These are phyloP conservation scores for Coracias cyanogaster DNA, from an alignment of 2,797 vertebrate species.

Conservation along the genomic window DNA sequence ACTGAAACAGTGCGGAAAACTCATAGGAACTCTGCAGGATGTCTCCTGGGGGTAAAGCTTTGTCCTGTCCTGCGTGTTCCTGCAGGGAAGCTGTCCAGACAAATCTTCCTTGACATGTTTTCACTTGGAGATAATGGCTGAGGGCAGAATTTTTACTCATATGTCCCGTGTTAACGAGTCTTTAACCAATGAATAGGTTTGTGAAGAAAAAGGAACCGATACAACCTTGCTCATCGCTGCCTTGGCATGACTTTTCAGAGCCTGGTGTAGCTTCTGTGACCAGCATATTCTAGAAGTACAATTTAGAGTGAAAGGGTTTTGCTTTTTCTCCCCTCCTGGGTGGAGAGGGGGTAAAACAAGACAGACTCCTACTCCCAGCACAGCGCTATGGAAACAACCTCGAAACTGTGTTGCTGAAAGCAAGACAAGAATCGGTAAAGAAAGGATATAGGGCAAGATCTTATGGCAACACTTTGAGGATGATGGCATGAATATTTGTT, in stretches of 20 bases:
- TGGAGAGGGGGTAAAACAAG: neutral
- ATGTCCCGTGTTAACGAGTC: neutral
- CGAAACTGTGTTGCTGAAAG: neutral
- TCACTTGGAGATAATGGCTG: neutral
- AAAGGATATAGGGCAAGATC: neutral
- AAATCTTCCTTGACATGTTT: neutral
- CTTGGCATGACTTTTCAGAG: neutral
- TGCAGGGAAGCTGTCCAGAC: neutral
- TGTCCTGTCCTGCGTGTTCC: neutral
- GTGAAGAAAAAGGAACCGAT: neutral
- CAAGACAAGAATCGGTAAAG: neutral
- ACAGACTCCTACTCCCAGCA: neutral
- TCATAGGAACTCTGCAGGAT: neutral
- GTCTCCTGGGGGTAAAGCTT: neutral
- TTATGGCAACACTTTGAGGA: neutral
- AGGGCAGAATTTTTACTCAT: neutral
- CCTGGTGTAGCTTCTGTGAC: neutral
- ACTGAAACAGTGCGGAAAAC: neutral
- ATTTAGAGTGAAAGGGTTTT: neutral
- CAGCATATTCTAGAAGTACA: neutral
- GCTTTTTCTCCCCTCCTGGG: neutral
- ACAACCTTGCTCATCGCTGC: neutral
- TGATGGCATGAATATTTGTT: accelerated
- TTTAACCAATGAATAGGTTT: neutral
- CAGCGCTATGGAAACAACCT: neutral